Conservation (phyloP, 2,797 vertebrate species). For the Darevskia mixta region DNA sequence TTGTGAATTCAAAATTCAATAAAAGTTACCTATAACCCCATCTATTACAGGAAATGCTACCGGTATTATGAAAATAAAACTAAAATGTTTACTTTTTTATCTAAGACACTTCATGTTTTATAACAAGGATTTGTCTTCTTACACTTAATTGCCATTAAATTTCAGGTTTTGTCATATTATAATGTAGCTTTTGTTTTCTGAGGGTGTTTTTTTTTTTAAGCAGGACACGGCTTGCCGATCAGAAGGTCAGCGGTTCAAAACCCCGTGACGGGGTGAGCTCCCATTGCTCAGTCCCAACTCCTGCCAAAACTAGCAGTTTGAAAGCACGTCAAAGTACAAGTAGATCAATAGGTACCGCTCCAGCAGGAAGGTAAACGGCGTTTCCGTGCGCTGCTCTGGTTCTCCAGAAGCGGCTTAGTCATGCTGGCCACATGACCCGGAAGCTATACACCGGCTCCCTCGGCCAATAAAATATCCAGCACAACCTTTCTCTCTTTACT, state of each 20-base stretch:
- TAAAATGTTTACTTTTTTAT: conserved; percentile 1
- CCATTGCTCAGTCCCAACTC: too few species aligned
- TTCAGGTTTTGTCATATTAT: not conserved
- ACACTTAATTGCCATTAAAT: not conserved
- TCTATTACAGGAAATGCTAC: not conserved
- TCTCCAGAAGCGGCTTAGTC: too few species aligned
- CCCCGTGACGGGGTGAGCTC: too few species aligned
- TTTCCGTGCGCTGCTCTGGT: too few species aligned
- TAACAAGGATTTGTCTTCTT: not conserved
- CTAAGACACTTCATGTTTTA: not conserved
- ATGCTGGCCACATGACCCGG: too few species aligned
- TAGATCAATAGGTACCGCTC: too few species aligned
- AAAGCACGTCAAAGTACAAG: too few species aligned
- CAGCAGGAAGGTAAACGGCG: too few species aligned
- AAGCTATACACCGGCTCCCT: too few species aligned
- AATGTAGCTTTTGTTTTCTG: not conserved
- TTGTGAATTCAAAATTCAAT: not conserved
- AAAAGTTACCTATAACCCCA: not conserved
- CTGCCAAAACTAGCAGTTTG: too few species aligned
- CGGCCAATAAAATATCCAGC: not conserved
- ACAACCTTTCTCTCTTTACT: too few species aligned
- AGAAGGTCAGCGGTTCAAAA: too few species aligned
- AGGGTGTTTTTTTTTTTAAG: not conserved
- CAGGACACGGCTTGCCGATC: not conserved
- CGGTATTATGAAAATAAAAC: not conserved